Evolutionary conservation across 2,888 invertebrate genomes (phyloP), one percentile per base, ranked within the genome.

Genomic region (Trachelus iudaicus): DNA sequence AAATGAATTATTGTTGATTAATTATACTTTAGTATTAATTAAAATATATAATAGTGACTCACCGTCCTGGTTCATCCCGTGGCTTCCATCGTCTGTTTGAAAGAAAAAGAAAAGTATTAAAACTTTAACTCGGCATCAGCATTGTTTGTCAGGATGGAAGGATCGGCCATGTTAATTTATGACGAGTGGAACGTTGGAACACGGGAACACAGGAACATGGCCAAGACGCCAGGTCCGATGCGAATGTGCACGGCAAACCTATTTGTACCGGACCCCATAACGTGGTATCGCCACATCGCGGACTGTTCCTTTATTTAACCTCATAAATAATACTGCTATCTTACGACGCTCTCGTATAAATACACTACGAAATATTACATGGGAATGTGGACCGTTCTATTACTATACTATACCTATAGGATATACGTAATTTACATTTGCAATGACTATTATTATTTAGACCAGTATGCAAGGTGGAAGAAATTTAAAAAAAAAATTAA

Each of bases 31-130:
- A 6, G 9, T 56, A 9, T 23, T 56, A 56, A 56, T 56, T 23
- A 9, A 23, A 56, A 56, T 56, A 56, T 56, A 56, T 56, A 56
- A 56, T 9, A 56, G 31, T 33, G 75, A 90, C 91, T 91, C 87
- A 91, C 91, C 91, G 81, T 91, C 91, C 85, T 91, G 91, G 83
- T 90, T 90, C 89, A 90, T 90, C 79, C 90, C 90, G 82, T 91
- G 90, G 82, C 89, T 83, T 76, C 89, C 90, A 82, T 91, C 91
- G 88, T 90, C 90, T 90, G 84, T 80, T 79, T 68, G 9, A 80
- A 81, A 79, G 79, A 85, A 83, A 82, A 81, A 84, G 74, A 82
- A 83, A 13, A 30, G 34, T 15, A 73, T 69, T 69, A 31, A 71
- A 56, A 56, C 23, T 56, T 56, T 35, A 79, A 73, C 73, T 73